Conservation (phyloP, 2,797 vertebrate species). For the Spondyliosoma cantharus region DNA sequence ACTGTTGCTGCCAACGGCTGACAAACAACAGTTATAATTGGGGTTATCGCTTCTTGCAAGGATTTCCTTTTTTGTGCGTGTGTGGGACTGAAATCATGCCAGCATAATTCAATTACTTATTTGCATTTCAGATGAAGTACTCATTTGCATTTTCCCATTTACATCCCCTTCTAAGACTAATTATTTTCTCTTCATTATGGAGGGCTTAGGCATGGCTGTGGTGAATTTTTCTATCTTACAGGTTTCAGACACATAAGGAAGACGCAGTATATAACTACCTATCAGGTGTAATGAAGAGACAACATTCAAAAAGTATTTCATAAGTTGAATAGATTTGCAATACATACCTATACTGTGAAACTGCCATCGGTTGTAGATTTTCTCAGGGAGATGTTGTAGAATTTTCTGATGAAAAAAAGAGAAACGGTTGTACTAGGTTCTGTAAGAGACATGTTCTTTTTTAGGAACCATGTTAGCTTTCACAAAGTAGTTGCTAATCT, state of each 20-base stretch:
- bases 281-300: neutral
- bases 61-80: slow-evolving; percentile 55
- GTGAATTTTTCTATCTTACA: slow-evolving; percentile 56
- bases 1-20: slow-evolving; percentile 55
- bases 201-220: slow-evolving; percentile 61
- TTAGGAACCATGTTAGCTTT: too few relatives aligned
- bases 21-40: slow-evolving; percentile 74
- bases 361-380: slow-evolving; percentile 98
- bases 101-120: slow-evolving; percentile 83
- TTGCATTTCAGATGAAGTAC: slow-evolving; percentile 83
- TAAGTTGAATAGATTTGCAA: neutral
- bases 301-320: slow-evolving; percentile 13
- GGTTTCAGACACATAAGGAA: slow-evolving; percentile 42
- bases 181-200: slow-evolving; percentile 78
- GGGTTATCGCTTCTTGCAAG: slow-evolving; percentile 75
- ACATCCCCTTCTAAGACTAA: slow-evolving; percentile 73
- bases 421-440: neutral
- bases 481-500: too few relatives aligned
- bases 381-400: slow-evolving; percentile 97
- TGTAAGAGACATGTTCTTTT: neutral
- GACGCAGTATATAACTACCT: slow-evolving; percentile 10
- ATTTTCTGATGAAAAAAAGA: slow-evolving; percentile 90
- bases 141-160: slow-evolving; percentile 83
- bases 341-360: slow-evolving; percentile 99
- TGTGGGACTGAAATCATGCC: slow-evolving; percentile 72